Evolutionary conservation across 2,113 vertebrate genomes (phyloP).

Genomic region (Calidris pygmaea): DNA sequence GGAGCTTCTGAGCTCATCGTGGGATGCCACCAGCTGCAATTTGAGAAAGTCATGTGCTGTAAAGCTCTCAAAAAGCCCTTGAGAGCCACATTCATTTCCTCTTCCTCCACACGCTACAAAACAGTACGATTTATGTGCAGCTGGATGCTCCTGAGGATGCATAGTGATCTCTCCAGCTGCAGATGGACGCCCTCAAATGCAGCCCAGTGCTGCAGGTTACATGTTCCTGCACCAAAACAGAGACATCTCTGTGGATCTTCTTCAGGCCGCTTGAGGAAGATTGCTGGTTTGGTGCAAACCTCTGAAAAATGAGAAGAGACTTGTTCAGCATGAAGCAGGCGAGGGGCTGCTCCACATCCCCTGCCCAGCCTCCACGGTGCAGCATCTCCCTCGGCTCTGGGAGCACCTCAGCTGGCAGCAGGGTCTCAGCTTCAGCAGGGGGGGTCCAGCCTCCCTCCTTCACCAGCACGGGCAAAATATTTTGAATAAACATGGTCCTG

Average conservation of each 20-base stretch:
- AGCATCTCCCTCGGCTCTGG: neutral
- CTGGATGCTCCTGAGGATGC: neutral
- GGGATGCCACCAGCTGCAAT: neutral
- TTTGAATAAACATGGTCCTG: neutral
- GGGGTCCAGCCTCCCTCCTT: neutral
- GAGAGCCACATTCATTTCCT: neutral
- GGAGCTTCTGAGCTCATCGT: neutral
- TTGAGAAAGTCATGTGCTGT: neutral
- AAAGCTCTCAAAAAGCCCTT: neutral
- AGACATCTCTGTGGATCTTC: neutral
- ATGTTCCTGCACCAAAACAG: neutral
- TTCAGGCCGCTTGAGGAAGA: neutral
- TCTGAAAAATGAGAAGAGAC: neutral
- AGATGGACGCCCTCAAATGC: neutral
- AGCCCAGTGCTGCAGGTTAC: neutral
- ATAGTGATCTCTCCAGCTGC: neutral
- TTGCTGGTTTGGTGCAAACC: neutral
- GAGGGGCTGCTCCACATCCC: too few species aligned
- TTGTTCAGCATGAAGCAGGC: neutral
- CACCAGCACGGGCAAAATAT: neutral
- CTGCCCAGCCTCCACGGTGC: accelerated
- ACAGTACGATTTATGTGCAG: neutral
- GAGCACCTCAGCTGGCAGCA: accelerated
- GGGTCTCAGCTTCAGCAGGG: neutral
- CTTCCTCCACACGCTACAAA: neutral